Conservation (phyloP, 2,888 invertebrate species). For the Archips crataeganus region DNA sequence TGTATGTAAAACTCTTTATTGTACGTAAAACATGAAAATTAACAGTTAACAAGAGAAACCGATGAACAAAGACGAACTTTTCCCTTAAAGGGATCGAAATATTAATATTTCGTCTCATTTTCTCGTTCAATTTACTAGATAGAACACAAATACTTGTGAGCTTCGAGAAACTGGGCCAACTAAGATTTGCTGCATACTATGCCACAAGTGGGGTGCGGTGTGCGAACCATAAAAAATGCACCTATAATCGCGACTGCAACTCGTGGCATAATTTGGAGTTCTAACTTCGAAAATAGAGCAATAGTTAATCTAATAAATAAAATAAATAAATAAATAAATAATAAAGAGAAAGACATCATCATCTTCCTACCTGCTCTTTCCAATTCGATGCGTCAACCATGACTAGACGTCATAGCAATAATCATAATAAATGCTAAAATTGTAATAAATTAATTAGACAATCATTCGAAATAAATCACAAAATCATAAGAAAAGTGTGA, state of each 20-base stretch:
- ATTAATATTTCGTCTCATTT: too few species aligned
- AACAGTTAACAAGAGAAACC: too few species aligned
- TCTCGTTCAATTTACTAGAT: too few species aligned
- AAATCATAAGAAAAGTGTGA: slow-evolving; percentile 31
- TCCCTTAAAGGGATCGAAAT: too few species aligned
- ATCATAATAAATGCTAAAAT: slow-evolving; percentile 29
- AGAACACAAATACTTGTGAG: too few species aligned
- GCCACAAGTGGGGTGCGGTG: neutral
- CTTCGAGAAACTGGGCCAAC: too few species aligned
- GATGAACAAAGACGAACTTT: too few species aligned
- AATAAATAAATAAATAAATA: too few species aligned
- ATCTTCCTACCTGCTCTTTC: neutral
- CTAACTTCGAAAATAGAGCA: slow-evolving; percentile 3
- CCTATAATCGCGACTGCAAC: neutral
- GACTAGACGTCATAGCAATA: slow-evolving; percentile 33
- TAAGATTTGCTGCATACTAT: too few species aligned
- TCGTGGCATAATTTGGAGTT: neutral
- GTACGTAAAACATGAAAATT: too few species aligned
- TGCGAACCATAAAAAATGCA: neutral
- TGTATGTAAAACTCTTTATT: too few species aligned
- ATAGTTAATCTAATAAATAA: neutral
- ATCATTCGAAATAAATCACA: slow-evolving; percentile 21
- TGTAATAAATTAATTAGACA: slow-evolving; percentile 26
- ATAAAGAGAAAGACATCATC: neutral
- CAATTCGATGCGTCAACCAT: slow-evolving; percentile 21